Evolutionary conservation across 2,888 invertebrate genomes (phyloP).

Genomic region (Clunio marinus): DNA sequence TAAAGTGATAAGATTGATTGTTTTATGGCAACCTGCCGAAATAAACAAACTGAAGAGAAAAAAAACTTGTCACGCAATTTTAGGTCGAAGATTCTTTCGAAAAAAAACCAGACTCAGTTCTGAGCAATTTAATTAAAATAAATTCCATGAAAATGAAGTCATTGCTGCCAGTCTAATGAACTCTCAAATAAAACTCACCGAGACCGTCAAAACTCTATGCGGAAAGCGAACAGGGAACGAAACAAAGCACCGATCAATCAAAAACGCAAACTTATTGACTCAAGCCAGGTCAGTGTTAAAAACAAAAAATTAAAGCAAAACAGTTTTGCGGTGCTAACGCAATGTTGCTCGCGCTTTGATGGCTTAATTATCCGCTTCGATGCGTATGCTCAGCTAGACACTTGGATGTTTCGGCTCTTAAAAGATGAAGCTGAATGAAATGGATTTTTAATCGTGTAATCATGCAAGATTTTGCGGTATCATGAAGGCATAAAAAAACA

Average conservation of each 20-base stretch:
- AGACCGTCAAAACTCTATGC: too few relatives aligned
- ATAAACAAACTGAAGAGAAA: too few relatives aligned
- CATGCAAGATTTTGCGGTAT: neutral
- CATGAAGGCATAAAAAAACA: neutral
- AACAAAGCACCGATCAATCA: slow-evolving; percentile 1
- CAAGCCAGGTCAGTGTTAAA: neutral
- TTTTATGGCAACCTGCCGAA: too few relatives aligned
- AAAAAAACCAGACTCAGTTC: too few relatives aligned
- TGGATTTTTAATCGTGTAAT: slow-evolving; percentile 32
- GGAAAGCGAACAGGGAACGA: neutral
- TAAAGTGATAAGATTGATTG: too few relatives aligned
- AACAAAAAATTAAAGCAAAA: neutral
- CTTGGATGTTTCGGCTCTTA: neutral
- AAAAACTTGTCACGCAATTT: too few relatives aligned
- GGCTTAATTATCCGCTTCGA: slow-evolving; percentile 4
- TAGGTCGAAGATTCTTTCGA: too few relatives aligned
- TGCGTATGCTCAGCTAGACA: neutral
- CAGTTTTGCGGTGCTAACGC: neutral
- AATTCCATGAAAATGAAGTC: too few relatives aligned
- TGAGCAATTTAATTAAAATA: neutral
- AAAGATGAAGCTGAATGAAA: slow-evolving; percentile 14
- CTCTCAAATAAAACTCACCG: neutral
- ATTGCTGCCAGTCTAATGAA: neutral
- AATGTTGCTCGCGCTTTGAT: neutral
- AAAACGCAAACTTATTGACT: neutral